Base-by-base conservation (phyloP, 2,113 vertebrate species). In the Forbesichthys agassizii region DNA sequence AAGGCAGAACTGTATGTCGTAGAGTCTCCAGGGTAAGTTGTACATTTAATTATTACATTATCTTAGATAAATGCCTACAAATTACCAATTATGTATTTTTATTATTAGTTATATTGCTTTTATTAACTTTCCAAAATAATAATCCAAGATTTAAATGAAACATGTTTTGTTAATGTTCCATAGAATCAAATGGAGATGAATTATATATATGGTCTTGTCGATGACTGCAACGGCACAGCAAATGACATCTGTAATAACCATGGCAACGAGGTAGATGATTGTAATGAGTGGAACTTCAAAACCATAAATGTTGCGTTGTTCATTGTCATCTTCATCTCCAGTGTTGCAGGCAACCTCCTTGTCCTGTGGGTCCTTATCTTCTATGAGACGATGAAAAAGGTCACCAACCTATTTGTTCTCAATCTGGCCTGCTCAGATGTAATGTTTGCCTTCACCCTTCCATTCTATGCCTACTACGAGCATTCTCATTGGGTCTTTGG, bases 371-470 rank as follows among this genome's bases (percentile, higher is more conserved):
- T 66, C 13, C 63, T 92, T 1, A 0, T 61, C 2, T 2, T 13
- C 13, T 71, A 77, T 2, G 89, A 88, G 81, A 82, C 88, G 12
- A 76, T 92, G n/a, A 92, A 54, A 36, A 90, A 84, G 42, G 84
- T 92, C 73, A 94, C 93, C 16, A 92, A 88, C 61, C 48, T 93
- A 1, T 94, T 93, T 68, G 64, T 94, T 11, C 56, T 95, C 27
- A 94, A 92, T 76, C 77, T 95, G 83, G 90, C 90, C 1, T 4
- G 81, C 27, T 94, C 93, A 0, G 93, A 95, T 74, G 74, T 94
- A 51, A 4, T 94, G 54, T 94, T 94, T 71, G 85, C 93, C 0
- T 2, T 86, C 63, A 90, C 92, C 0, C 85, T 95, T 33, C 94
- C 94, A 0, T 95, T 94, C 84, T 92, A 88, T 89, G 83, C 88